These are phyloP conservation scores for Drosophila sordidula DNA, from an alignment of 2,888 invertebrate genomes.

Conservation along the genomic window DNA sequence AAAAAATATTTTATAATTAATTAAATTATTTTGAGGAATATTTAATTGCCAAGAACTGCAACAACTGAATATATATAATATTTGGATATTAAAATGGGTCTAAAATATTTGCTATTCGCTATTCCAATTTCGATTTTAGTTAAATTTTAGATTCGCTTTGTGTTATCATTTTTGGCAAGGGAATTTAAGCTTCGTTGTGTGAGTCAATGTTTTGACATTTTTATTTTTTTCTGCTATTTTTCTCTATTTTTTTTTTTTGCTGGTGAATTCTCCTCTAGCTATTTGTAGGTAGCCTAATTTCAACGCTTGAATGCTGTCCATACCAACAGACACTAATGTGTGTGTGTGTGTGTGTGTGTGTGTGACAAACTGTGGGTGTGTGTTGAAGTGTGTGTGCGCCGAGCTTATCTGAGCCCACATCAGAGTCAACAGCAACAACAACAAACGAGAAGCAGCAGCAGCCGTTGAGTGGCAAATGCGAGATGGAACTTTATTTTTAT, in stretches of 20 bases:
- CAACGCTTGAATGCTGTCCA: constrained; percentile 77
- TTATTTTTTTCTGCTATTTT: constrained; percentile 1
- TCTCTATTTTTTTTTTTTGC: constrained; percentile 4
- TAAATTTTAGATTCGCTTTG: no score
- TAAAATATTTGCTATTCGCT: no score
- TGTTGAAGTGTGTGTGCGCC: constrained; percentile 35
- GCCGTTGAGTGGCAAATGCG: constrained; percentile 36
- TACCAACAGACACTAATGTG: constrained; percentile 14
- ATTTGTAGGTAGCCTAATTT: constrained; percentile 77
- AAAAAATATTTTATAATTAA: no score
- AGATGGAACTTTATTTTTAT: constrained; percentile 26
- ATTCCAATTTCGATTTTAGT: no score
- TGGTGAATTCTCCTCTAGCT: constrained; percentile 36
- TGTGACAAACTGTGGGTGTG: constrained; percentile 2
- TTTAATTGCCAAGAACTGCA: no score
- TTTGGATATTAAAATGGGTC: no score
- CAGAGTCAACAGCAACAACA: constrained; percentile 44
- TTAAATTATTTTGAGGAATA: no score
- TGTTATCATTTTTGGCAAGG: not conserved
- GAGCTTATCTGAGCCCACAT: constrained; percentile 72
- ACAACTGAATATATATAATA: no score
- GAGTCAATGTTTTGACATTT: not conserved
- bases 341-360: constrained; percentile 8
- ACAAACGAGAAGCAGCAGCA: constrained; percentile 34
- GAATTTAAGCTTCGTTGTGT: not conserved